Base-by-base conservation (phyloP, 2,113 vertebrate genomes). In the Polypterus bichir region DNA sequence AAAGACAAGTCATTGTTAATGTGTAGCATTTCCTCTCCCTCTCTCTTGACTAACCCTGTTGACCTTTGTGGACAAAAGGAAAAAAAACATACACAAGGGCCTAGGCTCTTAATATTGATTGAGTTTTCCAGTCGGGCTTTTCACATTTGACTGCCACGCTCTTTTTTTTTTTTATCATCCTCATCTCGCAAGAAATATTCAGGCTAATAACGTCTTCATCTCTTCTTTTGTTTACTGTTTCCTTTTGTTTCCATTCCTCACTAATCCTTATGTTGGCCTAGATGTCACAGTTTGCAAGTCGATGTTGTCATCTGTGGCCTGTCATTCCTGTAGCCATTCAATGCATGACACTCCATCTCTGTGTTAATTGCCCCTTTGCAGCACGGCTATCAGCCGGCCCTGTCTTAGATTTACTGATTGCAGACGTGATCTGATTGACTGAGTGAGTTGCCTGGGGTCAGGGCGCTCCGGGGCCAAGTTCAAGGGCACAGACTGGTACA, bases 401-500 rank as follows among this genome's bases (percentile, higher is more conserved):
- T 54, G 4, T 76, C 80, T 81, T 74, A 66, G 71, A 70, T 75
- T 72, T 69, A 68, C 80, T 62, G 79, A 69, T 67, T 66, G 74
- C 70, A 4, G 59, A 73, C 4, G 10, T 78, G 80, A 80, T 76
- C 68, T 4, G 68, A 61, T 7, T 65, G 71, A 79, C 62, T 2
- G 59, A 80, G 75, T 6, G 27, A 68, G 73, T 27, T 3, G 9
- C 44, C 71, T 9, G 44, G 65, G 82, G 81, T 74, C 72, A 27
- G 73, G 77, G 74, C 72, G 74, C 57, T 3, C 48, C 3, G 62
- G 75, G 77, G 76, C 80, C 83, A 85, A 83, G 82, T 84, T 89
- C 88, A 89, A 88, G 84, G 86, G 80, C 84, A 77, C 79, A 9
- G 73, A 67, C 81, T 81, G 77, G 77, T 80, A 81, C 77, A 78